Evolutionary conservation across 2,113 vertebrate species (phyloP).

Genomic region (Pterocles gutturalis): DNA sequence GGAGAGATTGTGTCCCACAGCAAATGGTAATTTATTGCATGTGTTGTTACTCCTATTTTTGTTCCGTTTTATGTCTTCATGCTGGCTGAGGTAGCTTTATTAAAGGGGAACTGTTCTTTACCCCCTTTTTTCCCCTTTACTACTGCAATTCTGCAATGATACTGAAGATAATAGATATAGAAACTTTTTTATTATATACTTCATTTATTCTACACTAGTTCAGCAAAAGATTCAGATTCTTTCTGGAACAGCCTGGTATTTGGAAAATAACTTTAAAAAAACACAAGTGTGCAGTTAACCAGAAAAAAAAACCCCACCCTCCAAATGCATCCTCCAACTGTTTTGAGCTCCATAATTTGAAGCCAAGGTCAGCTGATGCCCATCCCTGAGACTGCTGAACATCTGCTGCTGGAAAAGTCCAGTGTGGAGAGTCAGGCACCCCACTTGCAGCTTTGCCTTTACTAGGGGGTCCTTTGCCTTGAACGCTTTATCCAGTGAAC

Average conservation of each 20-base stretch:
- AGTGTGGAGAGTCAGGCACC: neutral
- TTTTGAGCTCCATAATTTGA: neutral
- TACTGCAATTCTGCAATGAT: neutral
- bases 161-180: neutral
- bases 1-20: neutral
- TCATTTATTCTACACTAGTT: neutral
- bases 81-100: neutral
- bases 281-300: neutral
- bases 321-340: neutral
- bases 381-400: neutral
- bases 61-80: neutral
- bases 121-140: accelerated
- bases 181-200: neutral
- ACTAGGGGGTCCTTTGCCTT: neutral
- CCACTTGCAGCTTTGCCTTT: neutral
- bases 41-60: neutral
- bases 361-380: neutral
- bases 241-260: neutral
- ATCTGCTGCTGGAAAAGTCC: neutral
- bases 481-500: neutral
- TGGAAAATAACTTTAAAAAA: neutral
- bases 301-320: neutral
- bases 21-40: neutral
- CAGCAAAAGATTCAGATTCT: neutral
- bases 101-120: neutral